Evolutionary conservation across 2,113 vertebrate species (phyloP).

Genomic region (Nansenia antarctica): DNA sequence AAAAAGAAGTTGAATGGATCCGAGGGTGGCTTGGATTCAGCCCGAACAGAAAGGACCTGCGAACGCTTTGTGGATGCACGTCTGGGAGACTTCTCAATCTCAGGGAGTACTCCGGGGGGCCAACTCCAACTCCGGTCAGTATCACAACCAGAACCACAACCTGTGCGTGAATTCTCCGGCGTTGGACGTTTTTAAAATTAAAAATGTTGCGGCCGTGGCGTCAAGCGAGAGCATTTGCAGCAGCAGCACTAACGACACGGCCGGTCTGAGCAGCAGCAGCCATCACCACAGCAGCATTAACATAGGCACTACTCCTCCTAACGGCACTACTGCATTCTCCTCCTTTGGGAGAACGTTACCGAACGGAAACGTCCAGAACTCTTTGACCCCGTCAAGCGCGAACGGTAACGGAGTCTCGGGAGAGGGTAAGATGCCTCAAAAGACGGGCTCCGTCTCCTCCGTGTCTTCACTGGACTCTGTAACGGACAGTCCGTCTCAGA

Average conservation of each 20-base stretch:
- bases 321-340: conserved; percentile 52
- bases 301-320: conserved; percentile 46
- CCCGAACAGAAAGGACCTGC: conserved; percentile 98
- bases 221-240: conserved; percentile 62
- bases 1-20: conserved; percentile 91
- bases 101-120: too few relatives aligned
- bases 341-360: conserved; percentile 47
- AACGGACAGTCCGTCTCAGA: conserved; percentile 77
- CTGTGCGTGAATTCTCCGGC: conserved; percentile 81
- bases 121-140: conserved; percentile 64
- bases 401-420: conserved; percentile 29
- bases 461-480: conserved; percentile 81
- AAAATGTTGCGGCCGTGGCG: conserved; percentile 65
- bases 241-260: conserved; percentile 42
- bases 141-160: conserved; percentile 78
- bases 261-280: conserved; percentile 54
- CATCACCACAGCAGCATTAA: conserved; percentile 64
- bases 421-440: conserved; percentile 76
- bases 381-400: conserved; percentile 21
- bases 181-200: conserved; percentile 73
- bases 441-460: conserved; percentile 78
- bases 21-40: conserved; percentile 98
- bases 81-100: conserved; percentile 96
- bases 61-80: conserved; percentile 97
- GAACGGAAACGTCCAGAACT: conserved; percentile 48